These are phyloP conservation scores for Pseudomyrmex gracilis DNA, from an alignment of 1,140 invertebrate species.

Conservation along the genomic window DNA sequence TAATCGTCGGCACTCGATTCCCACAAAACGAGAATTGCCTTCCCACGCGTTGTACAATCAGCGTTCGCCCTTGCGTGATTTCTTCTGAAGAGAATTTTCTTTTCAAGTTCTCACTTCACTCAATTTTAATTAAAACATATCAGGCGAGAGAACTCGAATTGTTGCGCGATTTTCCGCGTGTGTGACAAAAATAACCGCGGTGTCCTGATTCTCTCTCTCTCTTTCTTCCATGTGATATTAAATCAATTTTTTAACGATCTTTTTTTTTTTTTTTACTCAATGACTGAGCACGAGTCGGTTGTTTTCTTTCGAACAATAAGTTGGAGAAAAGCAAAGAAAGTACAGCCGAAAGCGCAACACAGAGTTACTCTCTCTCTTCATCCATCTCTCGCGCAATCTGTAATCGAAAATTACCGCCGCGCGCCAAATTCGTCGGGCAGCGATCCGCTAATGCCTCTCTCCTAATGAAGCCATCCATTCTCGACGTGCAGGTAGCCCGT, in stretches of 20 bases:
- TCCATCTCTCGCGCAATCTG: background rate
- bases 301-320: background rate
- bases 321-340: no score
- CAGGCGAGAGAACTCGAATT: no score
- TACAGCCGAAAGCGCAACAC: background rate
- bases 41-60: background rate
- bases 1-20: constrained; percentile 5
- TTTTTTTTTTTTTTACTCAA: constrained; percentile 27
- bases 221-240: background rate
- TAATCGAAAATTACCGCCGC: constrained; percentile 33
- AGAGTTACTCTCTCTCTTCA: constrained; percentile 6
- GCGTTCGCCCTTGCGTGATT: constrained; percentile 1
- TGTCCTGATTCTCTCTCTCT: background rate
- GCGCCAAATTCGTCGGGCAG: constrained; percentile 26
- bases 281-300: background rate
- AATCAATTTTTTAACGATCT: background rate
- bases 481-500: constrained; percentile 28
- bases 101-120: no score
- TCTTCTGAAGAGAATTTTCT: background rate
- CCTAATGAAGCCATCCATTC: constrained; percentile 54
- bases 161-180: no score
- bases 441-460: constrained; percentile 31
- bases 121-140: no score
- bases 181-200: no score
- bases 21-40: background rate